phyloP scores from a whole-genome alignment of 1,140 invertebrate genomes.

The Meloidogyne floridensis region DNA sequence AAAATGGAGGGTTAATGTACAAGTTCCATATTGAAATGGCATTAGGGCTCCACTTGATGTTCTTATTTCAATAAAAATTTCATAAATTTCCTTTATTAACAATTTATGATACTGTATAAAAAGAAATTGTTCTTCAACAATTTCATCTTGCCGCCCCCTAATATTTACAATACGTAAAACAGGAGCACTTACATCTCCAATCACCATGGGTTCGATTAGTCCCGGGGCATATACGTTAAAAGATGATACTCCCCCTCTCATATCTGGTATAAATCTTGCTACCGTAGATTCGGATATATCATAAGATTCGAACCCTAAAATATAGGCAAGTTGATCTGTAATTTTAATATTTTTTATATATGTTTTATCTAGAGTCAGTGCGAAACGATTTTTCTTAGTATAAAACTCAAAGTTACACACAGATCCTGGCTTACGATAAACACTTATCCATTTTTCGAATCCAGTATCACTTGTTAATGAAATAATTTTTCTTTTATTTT shows the following conservation, averaged over 20 bases:
- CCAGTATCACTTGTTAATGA: too few species aligned
- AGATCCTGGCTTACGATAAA: too few species aligned
- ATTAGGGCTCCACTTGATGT: conserved; percentile 10
- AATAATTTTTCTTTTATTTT: too few species aligned
- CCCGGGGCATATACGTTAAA: conserved; percentile 41
- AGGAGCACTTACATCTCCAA: conserved; percentile 33
- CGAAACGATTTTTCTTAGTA: too few species aligned
- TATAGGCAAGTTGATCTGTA: too few species aligned
- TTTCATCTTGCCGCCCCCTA: conserved; percentile 16
- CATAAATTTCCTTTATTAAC: conserved; percentile 27
- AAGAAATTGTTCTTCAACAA: conserved; percentile 14
- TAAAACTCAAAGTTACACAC: too few species aligned
- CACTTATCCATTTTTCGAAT: too few species aligned
- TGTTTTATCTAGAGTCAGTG: too few species aligned
- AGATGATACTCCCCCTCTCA: neutral
- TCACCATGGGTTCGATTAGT: conserved; percentile 35
- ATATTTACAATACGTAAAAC: conserved; percentile 36
- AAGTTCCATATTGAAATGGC: conserved; percentile 25
- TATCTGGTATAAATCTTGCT: conserved; percentile 13
- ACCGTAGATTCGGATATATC: neutral
- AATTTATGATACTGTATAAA: conserved; percentile 32
- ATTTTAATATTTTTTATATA: too few species aligned
- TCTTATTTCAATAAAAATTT: conserved; percentile 35
- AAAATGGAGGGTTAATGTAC: conserved; percentile 28
- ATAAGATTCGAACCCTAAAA: too few species aligned